Base-by-base conservation (phyloP, 2,888 invertebrate genomes). In the Tryphoninae sp. region DNA sequence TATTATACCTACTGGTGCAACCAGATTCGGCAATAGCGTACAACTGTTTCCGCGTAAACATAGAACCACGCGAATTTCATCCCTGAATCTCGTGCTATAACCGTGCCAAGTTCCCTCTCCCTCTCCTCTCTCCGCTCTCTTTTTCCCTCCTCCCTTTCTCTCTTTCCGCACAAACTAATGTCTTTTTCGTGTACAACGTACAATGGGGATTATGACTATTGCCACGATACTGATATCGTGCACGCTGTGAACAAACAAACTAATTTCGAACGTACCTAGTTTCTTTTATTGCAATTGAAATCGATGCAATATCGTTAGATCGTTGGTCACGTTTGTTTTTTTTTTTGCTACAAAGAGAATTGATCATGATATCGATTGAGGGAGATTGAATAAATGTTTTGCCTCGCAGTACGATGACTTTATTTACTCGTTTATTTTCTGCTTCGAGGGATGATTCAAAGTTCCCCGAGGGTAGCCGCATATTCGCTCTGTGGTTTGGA, bases 21-120 rank as follows among this genome's bases (percentile, higher is more conserved):
- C n/a, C 64, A 55, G 45, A 80, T 77, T 80, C 51, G 62, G 64
- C 80, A 71, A 80, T 80, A 71, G 76, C 40, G 71, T 59, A 80
- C 80, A 80, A 73, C 76, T 80, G 80, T 61, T 76, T 76, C 76
- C 64, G 75, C 80, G 65, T 71, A 76, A 80, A 80, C 71, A 51
- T 49, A 19, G 40, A 40, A 16, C 4, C 11, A 65, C 40, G 13
- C 40, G 42, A 72, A 62, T 19, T 23, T 16, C 68, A 49, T 62
- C 33, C 69, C 42, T 53, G 13, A 6, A 26, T 26, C n/a, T 45
- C 53, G 13, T 62, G 22, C 33, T 40, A 13, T 45, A 45, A 13
- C 45, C 13, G 45, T 45, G 45, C 45, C 45, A 45, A 45, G 11
- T 45, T 2, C 13, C 13, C 11, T 45, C 45, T 26, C 55, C 40